Conservation (phyloP, 2,797 vertebrate species). For the Periparus ater region DNA sequence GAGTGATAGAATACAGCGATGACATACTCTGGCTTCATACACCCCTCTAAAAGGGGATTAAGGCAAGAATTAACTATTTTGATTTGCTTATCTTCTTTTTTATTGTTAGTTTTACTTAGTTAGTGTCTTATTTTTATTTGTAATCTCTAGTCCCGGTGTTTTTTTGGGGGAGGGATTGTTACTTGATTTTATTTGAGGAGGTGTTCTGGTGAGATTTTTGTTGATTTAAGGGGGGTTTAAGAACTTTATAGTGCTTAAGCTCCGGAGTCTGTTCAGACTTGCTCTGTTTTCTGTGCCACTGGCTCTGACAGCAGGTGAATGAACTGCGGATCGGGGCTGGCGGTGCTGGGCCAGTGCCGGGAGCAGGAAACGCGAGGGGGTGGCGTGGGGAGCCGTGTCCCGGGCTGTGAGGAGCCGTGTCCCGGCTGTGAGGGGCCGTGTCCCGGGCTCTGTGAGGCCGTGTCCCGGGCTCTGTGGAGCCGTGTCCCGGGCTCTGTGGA, state of each 20-base stretch:
- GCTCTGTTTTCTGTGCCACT: background rate
- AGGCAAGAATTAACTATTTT: background rate
- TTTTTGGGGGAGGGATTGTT: accelerated
- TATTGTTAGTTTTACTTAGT: background rate
- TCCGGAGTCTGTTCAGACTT: background rate
- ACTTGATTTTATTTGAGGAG: background rate
- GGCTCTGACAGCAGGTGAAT: background rate
- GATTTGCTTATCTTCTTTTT: background rate
- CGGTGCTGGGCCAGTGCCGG: background rate
- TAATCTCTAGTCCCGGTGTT: background rate
- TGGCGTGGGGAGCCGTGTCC: background rate
- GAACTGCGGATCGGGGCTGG: background rate
- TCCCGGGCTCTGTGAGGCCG: no score
- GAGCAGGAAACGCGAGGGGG: background rate
- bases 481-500: no score
- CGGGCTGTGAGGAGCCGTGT: no score
- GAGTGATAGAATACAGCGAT: no score
- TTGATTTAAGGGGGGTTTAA: accelerated
- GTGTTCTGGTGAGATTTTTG: background rate
- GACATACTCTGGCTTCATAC: background rate
- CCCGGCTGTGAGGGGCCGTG: no score
- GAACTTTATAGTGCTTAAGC: background rate
- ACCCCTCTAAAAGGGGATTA: background rate
- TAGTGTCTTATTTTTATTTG: background rate
- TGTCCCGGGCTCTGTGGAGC: no score